phyloP scores from a whole-genome alignment of 2,888 invertebrate species.

The Mythimna pallens region DNA sequence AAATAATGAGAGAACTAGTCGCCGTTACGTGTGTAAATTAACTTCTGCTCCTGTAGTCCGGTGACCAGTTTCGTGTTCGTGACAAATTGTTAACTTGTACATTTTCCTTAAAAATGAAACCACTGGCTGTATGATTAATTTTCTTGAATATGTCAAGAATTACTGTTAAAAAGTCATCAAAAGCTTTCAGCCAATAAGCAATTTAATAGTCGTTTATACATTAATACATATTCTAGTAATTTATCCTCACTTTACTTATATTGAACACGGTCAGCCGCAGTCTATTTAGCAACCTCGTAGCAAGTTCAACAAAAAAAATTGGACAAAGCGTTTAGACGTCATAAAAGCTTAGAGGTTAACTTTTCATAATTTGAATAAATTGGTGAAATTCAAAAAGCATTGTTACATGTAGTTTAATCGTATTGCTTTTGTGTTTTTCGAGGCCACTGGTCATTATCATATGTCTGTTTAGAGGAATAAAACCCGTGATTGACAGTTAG shows the following conservation, averaged over 20 bases:
- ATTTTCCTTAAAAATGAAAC: constrained; percentile 47
- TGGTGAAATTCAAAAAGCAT: constrained; percentile 58
- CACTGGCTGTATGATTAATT: constrained; percentile 43
- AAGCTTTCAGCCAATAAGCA: background rate
- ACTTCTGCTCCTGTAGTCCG: constrained; percentile 20
- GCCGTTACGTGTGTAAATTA: constrained; percentile 43
- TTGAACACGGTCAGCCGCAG: constrained; percentile 31
- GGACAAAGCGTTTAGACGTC: constrained; percentile 15
- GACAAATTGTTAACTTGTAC: constrained; percentile 33
- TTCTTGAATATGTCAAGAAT: constrained; percentile 27
- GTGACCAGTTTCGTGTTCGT: constrained; percentile 3
- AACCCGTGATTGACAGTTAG: constrained; percentile 76
- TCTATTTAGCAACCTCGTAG: constrained; percentile 17
- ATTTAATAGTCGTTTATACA: background rate
- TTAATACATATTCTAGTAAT: background rate
- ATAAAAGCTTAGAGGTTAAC: constrained; percentile 41
- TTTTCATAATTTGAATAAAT: constrained; percentile 47
- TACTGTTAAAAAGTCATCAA: constrained; percentile 37
- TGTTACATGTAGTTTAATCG: constrained; percentile 49
- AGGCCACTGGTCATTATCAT: constrained; percentile 74
- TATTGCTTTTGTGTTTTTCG: constrained; percentile 64
- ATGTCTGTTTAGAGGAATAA: constrained; percentile 73
- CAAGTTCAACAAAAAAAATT: constrained; percentile 14
- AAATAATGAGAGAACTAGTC: constrained; percentile 59
- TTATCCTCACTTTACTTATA: constrained; percentile 9